Percentiles rank a stretch among this genome's conserved stretches.
Evolutionary conservation across 2,888 invertebrate genomes (phyloP).

Genomic region (Diplolepis rosae): DNA sequence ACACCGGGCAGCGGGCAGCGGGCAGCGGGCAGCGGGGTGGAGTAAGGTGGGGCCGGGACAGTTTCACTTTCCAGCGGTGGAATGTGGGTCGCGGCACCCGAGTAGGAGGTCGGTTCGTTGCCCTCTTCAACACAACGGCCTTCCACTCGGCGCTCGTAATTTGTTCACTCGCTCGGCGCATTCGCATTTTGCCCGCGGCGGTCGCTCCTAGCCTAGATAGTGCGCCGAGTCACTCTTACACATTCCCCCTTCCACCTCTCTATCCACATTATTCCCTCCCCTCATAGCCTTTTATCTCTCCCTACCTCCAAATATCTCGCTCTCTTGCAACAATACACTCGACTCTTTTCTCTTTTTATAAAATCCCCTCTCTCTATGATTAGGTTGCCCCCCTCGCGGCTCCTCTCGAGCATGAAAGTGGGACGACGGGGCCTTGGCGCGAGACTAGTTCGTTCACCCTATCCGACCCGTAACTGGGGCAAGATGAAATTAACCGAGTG

Average conservation of each 20-base stretch:
- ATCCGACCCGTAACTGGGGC: constrained; percentile 78
- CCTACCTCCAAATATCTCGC: constrained; percentile 34
- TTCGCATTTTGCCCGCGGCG: constrained; percentile 41
- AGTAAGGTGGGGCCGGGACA: too few species aligned
- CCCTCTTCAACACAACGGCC: constrained; percentile 75
- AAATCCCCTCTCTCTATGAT: neutral
- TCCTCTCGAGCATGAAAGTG: constrained; percentile 66
- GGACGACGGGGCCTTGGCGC: constrained; percentile 72
- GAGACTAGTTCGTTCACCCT: constrained; percentile 80
- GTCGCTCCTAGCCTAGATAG: constrained; percentile 54
- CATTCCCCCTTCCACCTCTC: constrained; percentile 10
- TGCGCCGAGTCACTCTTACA: constrained; percentile 24
- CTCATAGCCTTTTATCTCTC: constrained; percentile 33
- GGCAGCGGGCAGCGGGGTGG: constrained; percentile 57
- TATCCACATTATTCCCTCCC: constrained; percentile 43
- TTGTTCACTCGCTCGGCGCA: constrained; percentile 52
- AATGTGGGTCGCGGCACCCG: constrained; percentile 74
- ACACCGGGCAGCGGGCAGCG: constrained; percentile 57
- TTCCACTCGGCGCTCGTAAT: constrained; percentile 74
- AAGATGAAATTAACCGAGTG: constrained; percentile 79
- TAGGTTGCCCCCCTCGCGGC: constrained; percentile 22
- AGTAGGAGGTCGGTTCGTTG: constrained; percentile 78
- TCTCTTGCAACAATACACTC: constrained; percentile 26
- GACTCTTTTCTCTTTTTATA: neutral
- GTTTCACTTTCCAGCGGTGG: constrained; percentile 74